These are phyloP conservation scores for Lochmaea crataegi DNA, from an alignment of 2,888 invertebrate species.

Conservation along the genomic window DNA sequence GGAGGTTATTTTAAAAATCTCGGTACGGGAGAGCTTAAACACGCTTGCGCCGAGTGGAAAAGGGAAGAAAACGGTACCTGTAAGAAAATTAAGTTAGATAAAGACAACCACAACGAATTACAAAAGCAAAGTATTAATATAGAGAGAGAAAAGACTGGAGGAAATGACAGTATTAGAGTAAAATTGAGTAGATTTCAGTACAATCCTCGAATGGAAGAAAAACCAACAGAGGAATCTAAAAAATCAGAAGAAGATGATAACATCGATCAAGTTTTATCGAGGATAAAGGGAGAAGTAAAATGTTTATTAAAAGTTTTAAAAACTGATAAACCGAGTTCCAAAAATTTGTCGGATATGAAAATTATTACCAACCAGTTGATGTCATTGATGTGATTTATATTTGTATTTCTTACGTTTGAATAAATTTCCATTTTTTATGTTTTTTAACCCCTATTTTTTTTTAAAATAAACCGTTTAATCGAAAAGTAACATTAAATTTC, in stretches of 20 bases:
- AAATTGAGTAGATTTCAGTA: conserved; percentile 12
- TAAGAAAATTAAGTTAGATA: conserved; percentile 32
- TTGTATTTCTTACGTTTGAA: conserved; percentile 8
- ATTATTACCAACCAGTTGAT: conserved; percentile 47
- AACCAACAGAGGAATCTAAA: conserved; percentile 7
- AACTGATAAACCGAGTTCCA: conserved; percentile 48
- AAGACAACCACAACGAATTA: background rate
- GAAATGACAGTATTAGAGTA: background rate
- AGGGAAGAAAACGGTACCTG: background rate
- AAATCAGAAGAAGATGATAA: conserved; percentile 28
- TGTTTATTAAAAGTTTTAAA: conserved; percentile 47
- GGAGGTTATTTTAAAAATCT: conserved; percentile 36
- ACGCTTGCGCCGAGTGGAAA: conserved; percentile 40
- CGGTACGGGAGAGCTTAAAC: conserved; percentile 29
- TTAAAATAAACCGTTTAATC: background rate
- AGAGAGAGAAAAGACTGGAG: background rate
- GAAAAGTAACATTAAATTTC: too few relatives aligned
- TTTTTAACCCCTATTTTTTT: background rate
- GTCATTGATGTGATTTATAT: conserved; percentile 43
- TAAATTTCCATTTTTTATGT: conserved; percentile 5
- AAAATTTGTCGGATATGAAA: conserved; percentile 49
- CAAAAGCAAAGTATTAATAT: background rate
- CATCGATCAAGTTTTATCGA: conserved; percentile 44
- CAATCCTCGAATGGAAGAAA: background rate
- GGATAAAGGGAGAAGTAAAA: conserved; percentile 50